phyloP scores from a whole-genome alignment of 2,888 invertebrate genomes.

The Synergus japonicus region DNA sequence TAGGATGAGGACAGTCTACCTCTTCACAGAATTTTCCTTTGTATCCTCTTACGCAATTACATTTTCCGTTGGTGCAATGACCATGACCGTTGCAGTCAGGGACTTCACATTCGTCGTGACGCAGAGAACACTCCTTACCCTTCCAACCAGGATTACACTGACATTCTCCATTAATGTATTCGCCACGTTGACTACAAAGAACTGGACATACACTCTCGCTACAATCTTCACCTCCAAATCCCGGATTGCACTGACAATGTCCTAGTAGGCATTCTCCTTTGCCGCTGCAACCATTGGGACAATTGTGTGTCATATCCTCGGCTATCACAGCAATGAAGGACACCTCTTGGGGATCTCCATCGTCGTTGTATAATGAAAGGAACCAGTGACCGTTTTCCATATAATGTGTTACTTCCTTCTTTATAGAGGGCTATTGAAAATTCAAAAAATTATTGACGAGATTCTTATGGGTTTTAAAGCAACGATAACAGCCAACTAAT shows the following conservation, averaged over 20 bases:
- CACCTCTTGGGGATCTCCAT: conserved; percentile 92
- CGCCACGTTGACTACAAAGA: conserved; percentile 96
- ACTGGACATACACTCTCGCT: conserved; percentile 98
- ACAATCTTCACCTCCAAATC: conserved; percentile 97
- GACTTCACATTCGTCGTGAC: conserved; percentile 97
- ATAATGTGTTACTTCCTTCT: conserved; percentile 95
- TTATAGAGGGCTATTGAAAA: conserved; percentile 85
- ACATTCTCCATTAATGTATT: conserved; percentile 97
- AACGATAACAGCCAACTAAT: no score
- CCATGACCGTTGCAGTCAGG: conserved; percentile 98
- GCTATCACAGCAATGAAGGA: conserved; percentile 90
- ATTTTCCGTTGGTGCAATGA: conserved; percentile 96
- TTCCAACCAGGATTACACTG: conserved; percentile 99
- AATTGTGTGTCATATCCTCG: conserved; percentile 96
- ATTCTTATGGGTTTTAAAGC: no score
- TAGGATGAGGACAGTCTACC: conserved; percentile 96
- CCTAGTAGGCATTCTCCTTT: conserved; percentile 98
- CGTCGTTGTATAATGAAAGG: conserved; percentile 96
- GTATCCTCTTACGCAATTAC: conserved; percentile 95
- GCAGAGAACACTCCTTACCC: conserved; percentile 96
- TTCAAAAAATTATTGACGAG: conserved; percentile 39
- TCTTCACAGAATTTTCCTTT: conserved; percentile 97
- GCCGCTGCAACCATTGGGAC: conserved; percentile 97
- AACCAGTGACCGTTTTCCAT: conserved; percentile 99
- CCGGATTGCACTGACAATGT: conserved; percentile 97